phyloP scores from a whole-genome alignment of 2,797 vertebrate genomes.

The Phataginus tetradactyla region DNA sequence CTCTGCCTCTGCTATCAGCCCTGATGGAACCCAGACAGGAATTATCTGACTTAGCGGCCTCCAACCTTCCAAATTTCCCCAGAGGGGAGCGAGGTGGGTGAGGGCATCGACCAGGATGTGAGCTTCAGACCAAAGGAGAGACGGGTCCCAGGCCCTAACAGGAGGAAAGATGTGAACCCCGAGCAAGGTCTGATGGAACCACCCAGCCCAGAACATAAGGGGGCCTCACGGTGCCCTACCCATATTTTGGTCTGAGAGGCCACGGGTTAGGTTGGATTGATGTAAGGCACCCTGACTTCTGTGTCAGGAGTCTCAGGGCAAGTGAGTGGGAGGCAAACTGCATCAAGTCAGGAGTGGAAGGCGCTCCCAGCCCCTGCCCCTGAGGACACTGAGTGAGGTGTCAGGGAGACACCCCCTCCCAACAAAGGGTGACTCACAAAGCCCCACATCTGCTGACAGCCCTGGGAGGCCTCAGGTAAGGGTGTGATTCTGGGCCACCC shows the following conservation, averaged over 20 bases:
- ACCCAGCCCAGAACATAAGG: not conserved
- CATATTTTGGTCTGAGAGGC: not conserved
- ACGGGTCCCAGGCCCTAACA: not conserved
- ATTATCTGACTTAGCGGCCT: not conserved
- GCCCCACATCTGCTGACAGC: no score
- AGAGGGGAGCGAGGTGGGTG: not conserved
- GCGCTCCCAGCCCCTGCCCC: fast-evolving
- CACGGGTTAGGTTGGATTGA: not conserved
- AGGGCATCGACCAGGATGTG: not conserved
- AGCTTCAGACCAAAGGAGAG: not conserved
- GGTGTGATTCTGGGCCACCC: not conserved
- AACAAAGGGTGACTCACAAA: not conserved
- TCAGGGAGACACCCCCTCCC: not conserved
- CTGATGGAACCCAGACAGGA: not conserved
- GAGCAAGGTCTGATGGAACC: not conserved
- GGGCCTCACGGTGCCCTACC: not conserved
- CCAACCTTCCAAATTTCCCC: not conserved
- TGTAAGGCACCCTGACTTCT: not conserved
- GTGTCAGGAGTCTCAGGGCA: not conserved
- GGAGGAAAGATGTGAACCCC: not conserved
- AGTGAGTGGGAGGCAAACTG: not conserved
- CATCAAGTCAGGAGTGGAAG: not conserved
- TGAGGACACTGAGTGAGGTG: not conserved
- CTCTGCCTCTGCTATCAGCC: not conserved
- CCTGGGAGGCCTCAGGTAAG: not conserved